Evolutionary conservation across 2,888 invertebrate species (phyloP).

Genomic region (Halocaridina rubra): DNA sequence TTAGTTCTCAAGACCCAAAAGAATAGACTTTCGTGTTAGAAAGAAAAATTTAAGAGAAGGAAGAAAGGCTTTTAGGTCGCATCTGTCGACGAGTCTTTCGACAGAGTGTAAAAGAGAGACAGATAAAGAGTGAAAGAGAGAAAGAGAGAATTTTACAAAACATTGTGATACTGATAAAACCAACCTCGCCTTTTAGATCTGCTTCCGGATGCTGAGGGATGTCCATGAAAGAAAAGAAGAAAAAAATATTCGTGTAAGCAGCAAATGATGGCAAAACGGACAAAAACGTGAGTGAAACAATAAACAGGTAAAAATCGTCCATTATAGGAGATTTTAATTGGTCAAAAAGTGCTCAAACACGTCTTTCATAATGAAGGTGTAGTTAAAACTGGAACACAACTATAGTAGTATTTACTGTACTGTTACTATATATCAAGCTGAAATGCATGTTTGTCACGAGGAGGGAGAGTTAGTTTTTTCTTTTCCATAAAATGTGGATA

Average conservation of each 20-base stretch:
- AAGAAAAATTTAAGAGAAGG: not conserved
- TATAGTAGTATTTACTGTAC: too few relatives aligned
- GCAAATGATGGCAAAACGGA: not conserved
- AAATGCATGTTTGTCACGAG: too few relatives aligned
- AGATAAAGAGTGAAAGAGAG: not conserved
- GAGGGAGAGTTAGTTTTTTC: too few relatives aligned
- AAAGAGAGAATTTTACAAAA: not conserved
- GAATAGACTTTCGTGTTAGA: not conserved
- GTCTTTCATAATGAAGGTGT: too few relatives aligned
- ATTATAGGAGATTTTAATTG: not conserved
- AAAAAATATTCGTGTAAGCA: not conserved
- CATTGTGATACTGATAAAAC: not conserved
- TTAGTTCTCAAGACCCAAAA: too few relatives aligned
- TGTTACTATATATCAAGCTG: too few relatives aligned
- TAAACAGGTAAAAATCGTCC: not conserved
- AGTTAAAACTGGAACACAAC: too few relatives aligned
- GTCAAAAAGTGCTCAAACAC: too few relatives aligned
- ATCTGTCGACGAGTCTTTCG: not conserved
- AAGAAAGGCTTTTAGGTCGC: not conserved
- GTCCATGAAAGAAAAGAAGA: conserved; percentile 47
- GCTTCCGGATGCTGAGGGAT: conserved; percentile 47
- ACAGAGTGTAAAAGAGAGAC: not conserved
- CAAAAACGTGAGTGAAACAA: not conserved
- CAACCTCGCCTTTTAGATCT: conserved; percentile 53
- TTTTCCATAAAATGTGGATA: too few relatives aligned